Evolutionary conservation across 2,797 vertebrate genomes (phyloP), one percentile per base, ranked within the genome.

Genomic region (Poeciliopsis presidionis): DNA sequence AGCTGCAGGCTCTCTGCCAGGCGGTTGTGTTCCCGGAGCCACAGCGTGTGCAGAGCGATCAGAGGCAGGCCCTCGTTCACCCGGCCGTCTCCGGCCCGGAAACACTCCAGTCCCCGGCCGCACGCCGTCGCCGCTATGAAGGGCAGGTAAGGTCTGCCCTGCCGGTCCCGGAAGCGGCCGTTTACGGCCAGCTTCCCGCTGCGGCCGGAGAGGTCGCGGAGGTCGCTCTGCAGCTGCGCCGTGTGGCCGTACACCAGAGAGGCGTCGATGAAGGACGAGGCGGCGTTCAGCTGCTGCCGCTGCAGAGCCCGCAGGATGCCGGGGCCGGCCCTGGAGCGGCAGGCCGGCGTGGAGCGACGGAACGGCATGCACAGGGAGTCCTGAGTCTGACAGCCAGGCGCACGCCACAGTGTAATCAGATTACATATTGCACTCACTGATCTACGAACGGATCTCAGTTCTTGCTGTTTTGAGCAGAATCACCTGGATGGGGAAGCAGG

Each of bases 1-100:
- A 20, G 74, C 75, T 90, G 95, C 77, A 99, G 88, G 13, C 77
- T 76, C 0, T 88, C 84, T 5, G 96, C 97, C 73, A 99, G 87
- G 8, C 96, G 96, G 87, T 99, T 99, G 93, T 99, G 98, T 84
- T 99, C 97, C 30, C 98, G 93, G 61, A 98, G 86, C 97, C 97
- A 99, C 79, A 99, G 88, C 0, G 96, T 98, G 84, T 99, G 98
- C 84, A 99, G 63, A 25, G 93, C 82, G 0, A 93, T 79, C 81
- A 99, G 92, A 2, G 96, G 92, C 0, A 96, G 92, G 0, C 96
- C 96, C 93, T 99, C 98, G 0, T 95, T 98, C 79, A 95, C 95
- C 0, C 98, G 95, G 78, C 94, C 93, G 90, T 99, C 98, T 65
- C 97, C 98, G 0, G 97, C 97, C 78, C 92, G 82, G 81, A 99